A percentile compares a stretch with the other conserved stretches of the same genome.
Conservation (phyloP, 2,113 vertebrate species). For the Tympanuchus pallidicinctus region DNA sequence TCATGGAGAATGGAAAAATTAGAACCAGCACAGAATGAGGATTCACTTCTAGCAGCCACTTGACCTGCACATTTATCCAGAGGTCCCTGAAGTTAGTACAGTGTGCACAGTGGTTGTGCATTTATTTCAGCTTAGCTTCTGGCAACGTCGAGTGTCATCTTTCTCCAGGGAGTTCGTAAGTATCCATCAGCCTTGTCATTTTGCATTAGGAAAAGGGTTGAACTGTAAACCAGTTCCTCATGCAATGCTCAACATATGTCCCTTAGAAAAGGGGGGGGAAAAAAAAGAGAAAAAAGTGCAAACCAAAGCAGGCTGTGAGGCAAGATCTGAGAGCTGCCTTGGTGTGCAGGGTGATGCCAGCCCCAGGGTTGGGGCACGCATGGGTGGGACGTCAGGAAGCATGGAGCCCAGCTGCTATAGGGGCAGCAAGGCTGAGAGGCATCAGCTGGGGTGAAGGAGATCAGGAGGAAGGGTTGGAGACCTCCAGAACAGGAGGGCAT, state of each 20-base stretch:
- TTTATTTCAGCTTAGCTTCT: neutral
- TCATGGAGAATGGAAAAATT: neutral
- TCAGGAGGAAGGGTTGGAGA: neutral
- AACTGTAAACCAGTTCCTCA: neutral
- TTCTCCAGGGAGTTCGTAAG: neutral
- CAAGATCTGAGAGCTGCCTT: neutral
- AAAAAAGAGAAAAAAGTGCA: neutral
- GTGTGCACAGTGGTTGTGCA: neutral
- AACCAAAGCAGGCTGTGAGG: neutral
- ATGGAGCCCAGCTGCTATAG: neutral
- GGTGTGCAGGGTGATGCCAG: neutral
- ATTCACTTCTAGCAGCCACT: neutral
- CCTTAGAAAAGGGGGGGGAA: neutral
- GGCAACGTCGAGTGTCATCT: neutral
- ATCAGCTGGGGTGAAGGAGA: neutral
- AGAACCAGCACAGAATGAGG: accelerated
- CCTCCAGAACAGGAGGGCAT: neutral
- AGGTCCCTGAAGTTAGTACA: neutral
- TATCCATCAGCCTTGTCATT: neutral
- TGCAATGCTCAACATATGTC: neutral
- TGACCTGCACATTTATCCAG: neutral
- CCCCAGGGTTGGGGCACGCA: neutral
- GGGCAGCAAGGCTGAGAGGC: neutral
- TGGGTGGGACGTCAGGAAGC: neutral
- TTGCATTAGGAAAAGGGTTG: neutral